Percentiles rank a stretch among this genome's conserved stretches.
Evolutionary conservation across 2,797 vertebrate species (phyloP).

Genomic region (Helostoma temminkii): DNA sequence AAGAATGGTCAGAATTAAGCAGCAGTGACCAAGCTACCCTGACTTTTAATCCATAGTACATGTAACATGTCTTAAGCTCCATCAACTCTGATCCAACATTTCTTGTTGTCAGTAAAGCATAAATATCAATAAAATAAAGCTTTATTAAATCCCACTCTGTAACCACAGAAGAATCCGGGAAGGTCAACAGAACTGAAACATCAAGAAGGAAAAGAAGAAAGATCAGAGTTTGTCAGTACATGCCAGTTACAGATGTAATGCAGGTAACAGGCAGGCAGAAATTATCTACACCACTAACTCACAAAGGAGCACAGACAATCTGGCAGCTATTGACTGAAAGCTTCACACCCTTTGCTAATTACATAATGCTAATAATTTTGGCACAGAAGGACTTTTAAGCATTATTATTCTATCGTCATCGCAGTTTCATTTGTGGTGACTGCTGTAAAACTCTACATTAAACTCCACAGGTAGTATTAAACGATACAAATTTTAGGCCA

Average conservation of each 20-base stretch:
- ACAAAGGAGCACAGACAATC: conserved; percentile 9
- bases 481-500: too few relatives aligned
- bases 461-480: not conserved
- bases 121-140: not conserved
- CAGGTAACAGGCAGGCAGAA: conserved; percentile 18
- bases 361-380: conserved; percentile 26
- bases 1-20: not conserved
- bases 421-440: conserved; percentile 12
- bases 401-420: conserved; percentile 18
- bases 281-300: conserved; percentile 9
- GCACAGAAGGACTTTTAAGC: conserved; percentile 25
- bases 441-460: conserved; percentile 7
- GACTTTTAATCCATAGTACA: not conserved
- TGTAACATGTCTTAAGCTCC: not conserved
- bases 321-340: conserved; percentile 34
- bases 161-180: too few relatives aligned
- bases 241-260: conserved; percentile 16
- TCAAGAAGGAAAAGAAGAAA: too few relatives aligned
- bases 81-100: not conserved
- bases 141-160: not conserved
- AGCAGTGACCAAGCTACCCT: not conserved
- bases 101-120: not conserved
- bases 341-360: conserved; percentile 10
- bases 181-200: too few relatives aligned
- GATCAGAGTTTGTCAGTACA: too few relatives aligned